Conservation (phyloP, 2,113 vertebrate species). For the Mesembrinibis cayennensis region DNA sequence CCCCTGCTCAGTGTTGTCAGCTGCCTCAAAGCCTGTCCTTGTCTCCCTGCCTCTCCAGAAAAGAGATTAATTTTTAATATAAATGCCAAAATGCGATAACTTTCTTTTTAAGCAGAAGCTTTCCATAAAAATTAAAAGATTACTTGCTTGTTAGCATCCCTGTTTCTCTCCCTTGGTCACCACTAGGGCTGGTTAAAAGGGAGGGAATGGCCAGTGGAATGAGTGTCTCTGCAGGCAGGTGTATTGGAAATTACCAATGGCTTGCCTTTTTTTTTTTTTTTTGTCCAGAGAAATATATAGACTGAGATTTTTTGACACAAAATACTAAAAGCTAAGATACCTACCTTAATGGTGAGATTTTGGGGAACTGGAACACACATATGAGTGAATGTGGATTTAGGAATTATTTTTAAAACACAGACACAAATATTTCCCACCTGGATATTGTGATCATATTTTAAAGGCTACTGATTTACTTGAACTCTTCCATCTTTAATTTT, state of each 20-base stretch:
- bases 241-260: background rate
- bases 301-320: background rate
- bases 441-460: background rate
- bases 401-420: background rate
- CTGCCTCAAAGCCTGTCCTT: background rate
- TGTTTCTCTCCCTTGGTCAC: background rate
- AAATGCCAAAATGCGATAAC: background rate
- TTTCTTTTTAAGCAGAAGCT: background rate
- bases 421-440: background rate
- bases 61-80: background rate
- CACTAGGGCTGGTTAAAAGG: background rate
- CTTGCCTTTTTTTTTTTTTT: no score
- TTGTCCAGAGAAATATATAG: background rate
- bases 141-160: background rate
- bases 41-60: background rate
- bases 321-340: background rate
- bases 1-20: no score
- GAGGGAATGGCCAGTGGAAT: fast-evolving
- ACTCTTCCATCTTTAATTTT: background rate
- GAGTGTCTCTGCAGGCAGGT: background rate
- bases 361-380: fast-evolving
- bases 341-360: background rate
- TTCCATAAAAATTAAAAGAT: background rate
- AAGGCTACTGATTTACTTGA: background rate
- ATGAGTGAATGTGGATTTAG: background rate